Conservation (phyloP, 2,888 invertebrate genomes). For the Yponomeuta sedellus region DNA sequence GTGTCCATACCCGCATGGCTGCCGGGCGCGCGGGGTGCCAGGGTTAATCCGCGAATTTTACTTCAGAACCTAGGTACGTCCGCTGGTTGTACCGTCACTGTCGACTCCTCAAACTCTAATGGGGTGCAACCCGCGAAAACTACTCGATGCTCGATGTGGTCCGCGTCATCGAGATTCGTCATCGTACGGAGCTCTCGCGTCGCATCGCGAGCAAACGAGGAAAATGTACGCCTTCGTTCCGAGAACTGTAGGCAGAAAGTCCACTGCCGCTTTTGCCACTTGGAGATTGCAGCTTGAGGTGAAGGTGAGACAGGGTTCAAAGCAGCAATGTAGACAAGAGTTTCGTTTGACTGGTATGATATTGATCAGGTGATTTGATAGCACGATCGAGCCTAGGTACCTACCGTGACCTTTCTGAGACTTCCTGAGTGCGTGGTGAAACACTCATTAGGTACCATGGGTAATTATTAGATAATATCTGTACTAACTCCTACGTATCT, state of each 20-base stretch:
- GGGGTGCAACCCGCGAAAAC: conserved; percentile 12
- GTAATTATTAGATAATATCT: too few relatives aligned
- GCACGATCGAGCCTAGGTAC: too few relatives aligned
- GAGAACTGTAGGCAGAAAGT: background rate
- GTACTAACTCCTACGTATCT: too few relatives aligned
- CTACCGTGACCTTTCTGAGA: too few relatives aligned
- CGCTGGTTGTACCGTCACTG: background rate
- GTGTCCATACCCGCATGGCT: conserved; percentile 67
- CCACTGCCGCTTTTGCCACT: background rate
- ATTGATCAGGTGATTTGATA: background rate
- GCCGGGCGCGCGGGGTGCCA: conserved; percentile 44
- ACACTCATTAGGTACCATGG: too few relatives aligned
- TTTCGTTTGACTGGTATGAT: background rate
- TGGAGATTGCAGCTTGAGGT: background rate
- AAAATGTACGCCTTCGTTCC: conserved; percentile 62
- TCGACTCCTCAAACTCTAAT: conserved; percentile 7
- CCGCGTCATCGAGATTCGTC: conserved; percentile 43
- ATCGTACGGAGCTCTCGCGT: conserved; percentile 25
- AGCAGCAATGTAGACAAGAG: background rate
- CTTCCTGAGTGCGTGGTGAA: too few relatives aligned
- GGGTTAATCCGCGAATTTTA: conserved; percentile 29
- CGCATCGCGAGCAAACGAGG: conserved; percentile 35
- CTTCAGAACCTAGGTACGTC: background rate
- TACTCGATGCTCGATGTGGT: conserved; percentile 41
- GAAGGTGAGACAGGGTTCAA: background rate